phyloP scores from a whole-genome alignment of 64 coral and sea anemone genomes.

The Dendronephthya gigantea region DNA sequence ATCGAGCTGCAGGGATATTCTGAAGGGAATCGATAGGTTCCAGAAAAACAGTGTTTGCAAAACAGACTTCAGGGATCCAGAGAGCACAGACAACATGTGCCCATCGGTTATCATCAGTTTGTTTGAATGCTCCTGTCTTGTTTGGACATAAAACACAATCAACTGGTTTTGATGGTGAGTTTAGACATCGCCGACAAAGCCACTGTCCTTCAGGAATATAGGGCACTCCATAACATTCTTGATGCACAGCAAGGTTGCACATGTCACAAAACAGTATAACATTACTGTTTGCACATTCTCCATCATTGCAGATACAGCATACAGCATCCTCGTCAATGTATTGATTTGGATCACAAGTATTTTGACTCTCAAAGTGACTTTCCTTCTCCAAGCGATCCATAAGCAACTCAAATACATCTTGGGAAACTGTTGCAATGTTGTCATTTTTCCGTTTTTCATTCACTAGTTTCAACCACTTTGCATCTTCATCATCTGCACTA shows the following conservation, averaged over 20 bases:
- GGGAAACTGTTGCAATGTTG: conserved; percentile 85
- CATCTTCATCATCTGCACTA: conserved; percentile 37
- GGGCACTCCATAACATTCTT: conserved; percentile 97
- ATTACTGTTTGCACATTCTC: conserved; percentile 96
- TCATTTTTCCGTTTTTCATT: conserved; percentile 86
- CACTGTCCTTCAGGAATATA: conserved; percentile 99
- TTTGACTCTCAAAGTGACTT: conserved; percentile 93
- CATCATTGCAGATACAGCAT: conserved; percentile 97
- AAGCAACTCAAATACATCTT: conserved; percentile 95
- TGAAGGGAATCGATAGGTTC: conserved; percentile 99
- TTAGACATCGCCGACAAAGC: conserved; percentile 90
- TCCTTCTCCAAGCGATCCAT: conserved; percentile 98
- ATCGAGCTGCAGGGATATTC: conserved; percentile 85
- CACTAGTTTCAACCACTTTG: conserved; percentile 70
- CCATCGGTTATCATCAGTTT: conserved; percentile 86
- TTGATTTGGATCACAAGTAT: conserved; percentile 87
- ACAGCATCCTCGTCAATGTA: conserved; percentile 99
- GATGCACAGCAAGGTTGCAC: conserved; percentile 97
- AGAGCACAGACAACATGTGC: conserved; percentile 96
- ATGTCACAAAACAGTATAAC: conserved; percentile 98
- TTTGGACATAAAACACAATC: conserved; percentile 95
- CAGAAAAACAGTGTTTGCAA: conserved; percentile 98
- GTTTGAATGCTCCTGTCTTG: conserved; percentile 98
- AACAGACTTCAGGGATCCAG: conserved; percentile 98
- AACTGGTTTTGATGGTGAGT: conserved; percentile 86